phyloP scores from a whole-genome alignment of 2,113 vertebrate species.

The Glareola pratincola region DNA sequence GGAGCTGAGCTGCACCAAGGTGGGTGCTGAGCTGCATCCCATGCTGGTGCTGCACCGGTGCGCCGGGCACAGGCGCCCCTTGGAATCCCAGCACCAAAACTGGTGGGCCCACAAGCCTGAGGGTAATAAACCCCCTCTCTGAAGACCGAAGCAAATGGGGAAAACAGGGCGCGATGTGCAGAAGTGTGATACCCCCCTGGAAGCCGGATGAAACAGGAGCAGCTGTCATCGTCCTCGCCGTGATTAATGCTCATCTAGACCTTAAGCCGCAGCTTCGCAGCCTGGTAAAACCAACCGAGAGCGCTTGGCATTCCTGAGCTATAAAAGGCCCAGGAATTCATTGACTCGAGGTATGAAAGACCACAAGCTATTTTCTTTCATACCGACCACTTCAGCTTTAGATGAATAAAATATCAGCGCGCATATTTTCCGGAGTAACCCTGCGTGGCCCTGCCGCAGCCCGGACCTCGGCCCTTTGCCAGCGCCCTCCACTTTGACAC shows the following conservation, averaged over 20 bases:
- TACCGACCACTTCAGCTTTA: constrained; percentile 20
- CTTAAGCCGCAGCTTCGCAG: neutral
- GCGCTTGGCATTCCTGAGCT: constrained; percentile 18
- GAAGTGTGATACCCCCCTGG: neutral
- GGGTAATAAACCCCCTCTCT: neutral
- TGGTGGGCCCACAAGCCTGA: neutral
- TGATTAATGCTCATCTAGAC: constrained; percentile 9
- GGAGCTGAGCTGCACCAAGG: neutral
- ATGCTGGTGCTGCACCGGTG: neutral
- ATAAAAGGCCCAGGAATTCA: constrained; percentile 66
- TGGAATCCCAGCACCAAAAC: neutral
- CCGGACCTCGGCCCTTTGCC: neutral
- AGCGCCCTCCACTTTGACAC: neutral
- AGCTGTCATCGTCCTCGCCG: neutral
- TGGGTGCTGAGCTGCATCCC: neutral
- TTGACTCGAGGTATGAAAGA: constrained; percentile 56
- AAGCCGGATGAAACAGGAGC: neutral
- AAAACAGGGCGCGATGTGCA: neutral
- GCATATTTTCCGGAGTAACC: constrained; percentile 55
- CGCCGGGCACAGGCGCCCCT: too few relatives aligned
- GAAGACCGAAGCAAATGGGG: neutral
- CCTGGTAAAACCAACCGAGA: neutral
- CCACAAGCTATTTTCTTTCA: constrained; percentile 58
- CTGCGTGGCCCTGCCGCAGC: neutral
- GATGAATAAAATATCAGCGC: constrained; percentile 40